Evolutionary conservation across 2,797 vertebrate genomes (phyloP).

Genomic region (Pipistrellus nathusii): DNA sequence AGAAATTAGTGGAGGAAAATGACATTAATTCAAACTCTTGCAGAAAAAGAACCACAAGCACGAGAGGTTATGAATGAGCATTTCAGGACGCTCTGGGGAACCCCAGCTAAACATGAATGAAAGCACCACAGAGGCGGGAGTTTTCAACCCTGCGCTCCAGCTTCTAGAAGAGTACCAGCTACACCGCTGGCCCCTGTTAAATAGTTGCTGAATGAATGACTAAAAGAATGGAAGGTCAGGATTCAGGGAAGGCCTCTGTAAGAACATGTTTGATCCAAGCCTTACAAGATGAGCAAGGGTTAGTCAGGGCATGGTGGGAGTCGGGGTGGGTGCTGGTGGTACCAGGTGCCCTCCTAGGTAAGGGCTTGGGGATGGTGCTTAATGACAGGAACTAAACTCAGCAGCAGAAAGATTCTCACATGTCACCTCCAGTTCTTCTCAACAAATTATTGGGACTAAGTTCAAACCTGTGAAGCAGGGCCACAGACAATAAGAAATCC

Average conservation of each 20-base stretch:
- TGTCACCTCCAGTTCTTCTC: neutral
- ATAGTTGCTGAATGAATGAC: neutral
- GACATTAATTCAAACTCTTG: neutral
- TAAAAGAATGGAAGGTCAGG: neutral
- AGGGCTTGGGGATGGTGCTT: rapidly evolving
- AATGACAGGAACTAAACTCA: neutral
- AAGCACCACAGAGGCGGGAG: neutral
- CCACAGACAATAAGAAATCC: neutral
- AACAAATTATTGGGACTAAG: neutral
- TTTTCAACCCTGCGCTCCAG: neutral
- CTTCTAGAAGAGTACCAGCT: neutral
- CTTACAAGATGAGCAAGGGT: neutral
- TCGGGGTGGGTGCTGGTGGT: rapidly evolving
- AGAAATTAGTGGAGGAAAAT: neutral
- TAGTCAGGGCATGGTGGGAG: neutral
- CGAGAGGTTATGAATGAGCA: neutral
- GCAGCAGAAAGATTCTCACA: neutral
- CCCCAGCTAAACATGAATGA: neutral
- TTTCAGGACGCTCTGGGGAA: neutral
- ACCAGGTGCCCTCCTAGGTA: neutral
- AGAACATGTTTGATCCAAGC: neutral
- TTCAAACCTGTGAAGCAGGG: neutral
- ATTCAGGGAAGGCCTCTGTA: neutral
- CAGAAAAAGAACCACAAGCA: neutral
- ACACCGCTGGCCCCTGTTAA: neutral